These are phyloP conservation scores for crab-eating macaque (Macaca fascicularis) DNA, from an alignment of 2,113 vertebrate genomes.

Conservation along the genomic window DNA sequence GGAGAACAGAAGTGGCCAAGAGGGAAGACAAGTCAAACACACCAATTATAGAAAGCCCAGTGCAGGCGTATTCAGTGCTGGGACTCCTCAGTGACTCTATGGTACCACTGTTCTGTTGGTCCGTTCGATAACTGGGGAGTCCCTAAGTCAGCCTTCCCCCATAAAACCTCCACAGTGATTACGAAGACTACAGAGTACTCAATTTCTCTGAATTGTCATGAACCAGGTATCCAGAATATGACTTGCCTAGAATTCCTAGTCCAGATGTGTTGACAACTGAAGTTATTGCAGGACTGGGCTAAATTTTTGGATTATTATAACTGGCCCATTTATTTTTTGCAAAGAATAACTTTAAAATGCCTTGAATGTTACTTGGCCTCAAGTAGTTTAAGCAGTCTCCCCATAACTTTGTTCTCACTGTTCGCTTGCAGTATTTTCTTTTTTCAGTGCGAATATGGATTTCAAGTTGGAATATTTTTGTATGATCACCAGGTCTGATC, in stretches of 20 bases:
- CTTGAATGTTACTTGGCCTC: neutral
- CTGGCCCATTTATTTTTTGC: neutral
- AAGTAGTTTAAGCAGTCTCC: neutral
- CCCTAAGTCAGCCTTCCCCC: neutral
- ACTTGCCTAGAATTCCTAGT: neutral
- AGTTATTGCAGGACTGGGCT: neutral
- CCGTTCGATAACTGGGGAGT: neutral
- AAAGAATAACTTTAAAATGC: neutral
- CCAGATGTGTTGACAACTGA: neutral
- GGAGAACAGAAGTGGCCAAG: neutral
- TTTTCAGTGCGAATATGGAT: neutral
- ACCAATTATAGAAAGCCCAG: neutral
- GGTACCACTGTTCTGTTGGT: neutral
- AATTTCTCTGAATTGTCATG: neutral
- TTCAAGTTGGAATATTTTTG: neutral
- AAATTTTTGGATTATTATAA: neutral
- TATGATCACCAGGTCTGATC: neutral
- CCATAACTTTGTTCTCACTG: neutral
- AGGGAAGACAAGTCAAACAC: neutral
- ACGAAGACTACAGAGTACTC: too few species aligned
- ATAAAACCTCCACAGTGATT: neutral
- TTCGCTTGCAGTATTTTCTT: neutral
- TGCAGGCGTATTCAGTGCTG: rapidly evolving
- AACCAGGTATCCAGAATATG: neutral
- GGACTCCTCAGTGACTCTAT: rapidly evolving